These are phyloP conservation scores for Odobenus rosmarus DNA, from an alignment of 2,113 vertebrate genomes.

Conservation along the genomic window DNA sequence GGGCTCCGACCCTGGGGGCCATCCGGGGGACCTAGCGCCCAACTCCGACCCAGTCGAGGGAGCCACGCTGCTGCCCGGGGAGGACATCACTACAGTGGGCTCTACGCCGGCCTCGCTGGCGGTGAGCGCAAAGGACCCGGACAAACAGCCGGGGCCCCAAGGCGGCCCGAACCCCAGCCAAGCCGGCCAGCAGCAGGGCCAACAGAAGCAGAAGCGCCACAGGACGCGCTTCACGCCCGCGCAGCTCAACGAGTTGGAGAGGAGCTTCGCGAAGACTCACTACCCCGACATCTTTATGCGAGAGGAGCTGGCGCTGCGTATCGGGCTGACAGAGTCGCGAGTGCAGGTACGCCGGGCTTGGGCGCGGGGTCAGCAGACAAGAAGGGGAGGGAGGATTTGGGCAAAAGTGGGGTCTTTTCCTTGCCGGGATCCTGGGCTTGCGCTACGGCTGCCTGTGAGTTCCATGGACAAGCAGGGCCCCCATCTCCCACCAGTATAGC, in stretches of 20 bases:
- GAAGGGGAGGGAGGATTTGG: not conserved
- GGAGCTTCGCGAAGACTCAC: conserved; percentile 98
- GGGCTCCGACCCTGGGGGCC: conserved; percentile 92
- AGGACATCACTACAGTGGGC: conserved; percentile 95
- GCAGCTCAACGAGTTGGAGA: conserved; percentile 97
- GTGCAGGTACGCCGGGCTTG: conserved; percentile 91
- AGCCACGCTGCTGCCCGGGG: conserved; percentile 94
- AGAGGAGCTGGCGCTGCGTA: conserved; percentile 95
- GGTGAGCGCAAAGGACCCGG: conserved; percentile 94
- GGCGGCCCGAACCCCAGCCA: conserved; percentile 88
- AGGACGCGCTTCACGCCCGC: conserved; percentile 97
- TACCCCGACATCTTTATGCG: conserved; percentile 98
- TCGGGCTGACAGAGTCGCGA: conserved; percentile 96
- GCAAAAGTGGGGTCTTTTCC: not conserved
- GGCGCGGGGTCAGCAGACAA: not conserved
- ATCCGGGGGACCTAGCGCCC: conserved; percentile 95
- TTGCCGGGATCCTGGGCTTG: not conserved
- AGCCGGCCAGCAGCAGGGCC: conserved; percentile 90
- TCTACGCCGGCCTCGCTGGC: conserved; percentile 93
- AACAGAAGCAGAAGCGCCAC: conserved; percentile 96
- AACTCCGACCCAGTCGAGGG: conserved; percentile 95
- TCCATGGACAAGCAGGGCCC: not conserved
- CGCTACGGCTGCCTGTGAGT: not conserved
- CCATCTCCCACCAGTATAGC: not conserved
- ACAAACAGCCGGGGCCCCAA: conserved; percentile 91